Evolutionary conservation across 2,797 vertebrate species (phyloP), one percentile per base, ranked within the genome.

Genomic region (Tokudaia tokunoshimensis): DNA sequence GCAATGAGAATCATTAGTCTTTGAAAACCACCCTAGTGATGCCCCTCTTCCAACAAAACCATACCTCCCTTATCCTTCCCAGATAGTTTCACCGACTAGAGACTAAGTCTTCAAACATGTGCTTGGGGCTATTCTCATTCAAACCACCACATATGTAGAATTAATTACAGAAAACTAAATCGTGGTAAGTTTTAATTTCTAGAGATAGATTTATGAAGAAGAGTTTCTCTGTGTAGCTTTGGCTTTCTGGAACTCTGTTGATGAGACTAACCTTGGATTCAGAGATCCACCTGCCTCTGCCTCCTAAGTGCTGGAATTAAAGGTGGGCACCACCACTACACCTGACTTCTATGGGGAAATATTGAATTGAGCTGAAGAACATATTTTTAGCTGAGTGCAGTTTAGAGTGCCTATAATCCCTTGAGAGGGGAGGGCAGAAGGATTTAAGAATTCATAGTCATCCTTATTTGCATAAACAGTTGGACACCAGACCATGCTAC

Each of bases 91-190:
- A n/a, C 47, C 31, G 52, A 15, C 20, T 70, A 52, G 65, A 44
- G 20, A n/a, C 65, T 67, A 85, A 85, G 31, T 15, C 24, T 85
- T 82, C 47, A 50, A 67, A 65, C 31, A 83, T 31, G 20, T n/a
- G 63, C 63, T 34, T 86, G 83, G 20, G 44, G 20, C 83, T 47
- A 9, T 85, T 44, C 41, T 47, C 41, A 22, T 50, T 63, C 61
- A 50, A 24, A 67, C 83, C 44, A 85, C 61, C 61, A 67, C 17
- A 34, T 31, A 31, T 1, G 10, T 47, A 47, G 41, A 65, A 34
- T 94, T 92, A 67, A 37, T 84, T 93, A 57, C 41, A 76, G 50
- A 92, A 93, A 92, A 93, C 6, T 47, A 81, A 94, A 59, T 87
- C 22, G 2, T 85, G 89, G 65, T 47, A 87, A 55, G 63, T 70